A percentile compares a stretch with the other conserved stretches of the same genome.
These are phyloP conservation scores for Danio kyathit DNA, from an alignment of 2,797 vertebrate species.

Conservation along the genomic window DNA sequence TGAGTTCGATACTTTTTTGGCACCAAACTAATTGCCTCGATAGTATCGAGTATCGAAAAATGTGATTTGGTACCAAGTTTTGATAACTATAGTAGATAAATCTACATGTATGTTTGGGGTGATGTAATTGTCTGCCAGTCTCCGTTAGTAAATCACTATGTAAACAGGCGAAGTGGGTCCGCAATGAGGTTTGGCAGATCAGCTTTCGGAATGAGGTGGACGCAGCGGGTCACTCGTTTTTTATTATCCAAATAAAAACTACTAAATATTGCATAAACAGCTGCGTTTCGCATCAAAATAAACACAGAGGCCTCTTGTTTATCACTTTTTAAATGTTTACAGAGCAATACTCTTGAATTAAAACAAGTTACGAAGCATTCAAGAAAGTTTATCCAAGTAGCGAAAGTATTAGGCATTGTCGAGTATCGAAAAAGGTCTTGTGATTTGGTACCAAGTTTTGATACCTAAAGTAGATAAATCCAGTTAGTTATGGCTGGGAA, in stretches of 20 bases:
- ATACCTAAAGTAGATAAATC: no score
- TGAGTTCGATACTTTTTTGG: no score
- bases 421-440: no score
- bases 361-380: conserved; percentile 29
- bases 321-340: conserved; percentile 20
- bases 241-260: conserved; percentile 53
- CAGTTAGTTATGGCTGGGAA: no score
- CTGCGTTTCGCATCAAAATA: conserved; percentile 31
- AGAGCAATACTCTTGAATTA: conserved; percentile 8
- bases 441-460: no score
- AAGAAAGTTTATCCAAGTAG: conserved; percentile 48
- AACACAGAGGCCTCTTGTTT: conserved; percentile 42
- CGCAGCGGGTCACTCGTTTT: conserved; percentile 48
- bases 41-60: no score
- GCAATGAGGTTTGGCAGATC: conserved; percentile 52
- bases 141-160: conserved; percentile 63
- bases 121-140: conserved; percentile 70
- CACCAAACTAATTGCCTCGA: no score
- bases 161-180: conserved; percentile 60
- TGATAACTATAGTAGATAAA: no score
- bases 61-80: no score
- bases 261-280: conserved; percentile 55
- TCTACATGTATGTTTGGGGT: conserved; percentile 36
- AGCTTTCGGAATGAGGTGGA: conserved; percentile 51
- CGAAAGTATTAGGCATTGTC: no score